These are phyloP conservation scores for Nasonia giraulti DNA, from an alignment of 1,140 invertebrate species.

Conservation along the genomic window DNA sequence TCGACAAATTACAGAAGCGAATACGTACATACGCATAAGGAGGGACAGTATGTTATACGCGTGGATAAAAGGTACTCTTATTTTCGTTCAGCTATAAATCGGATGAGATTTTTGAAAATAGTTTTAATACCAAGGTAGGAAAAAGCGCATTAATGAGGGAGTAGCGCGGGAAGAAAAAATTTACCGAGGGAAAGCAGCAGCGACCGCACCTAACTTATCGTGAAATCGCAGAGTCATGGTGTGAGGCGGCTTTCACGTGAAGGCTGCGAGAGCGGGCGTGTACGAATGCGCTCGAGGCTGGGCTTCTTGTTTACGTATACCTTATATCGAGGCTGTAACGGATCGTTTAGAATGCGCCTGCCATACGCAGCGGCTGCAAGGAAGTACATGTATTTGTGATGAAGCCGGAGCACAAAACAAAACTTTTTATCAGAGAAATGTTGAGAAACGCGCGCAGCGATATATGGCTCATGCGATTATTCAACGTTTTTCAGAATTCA, in stretches of 20 bases:
- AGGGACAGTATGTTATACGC: too few relatives aligned
- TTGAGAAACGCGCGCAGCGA: too few relatives aligned
- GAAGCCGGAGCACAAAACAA: neutral
- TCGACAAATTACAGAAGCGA: neutral
- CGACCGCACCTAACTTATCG: conserved; percentile 21
- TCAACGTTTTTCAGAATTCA: too few relatives aligned
- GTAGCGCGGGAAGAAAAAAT: neutral
- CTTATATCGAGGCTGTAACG: neutral
- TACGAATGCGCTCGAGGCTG: neutral
- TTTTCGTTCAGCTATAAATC: too few relatives aligned
- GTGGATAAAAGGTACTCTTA: too few relatives aligned
- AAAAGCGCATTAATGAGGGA: neutral
- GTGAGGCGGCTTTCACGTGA: neutral
- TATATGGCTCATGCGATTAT: too few relatives aligned
- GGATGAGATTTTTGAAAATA: neutral
- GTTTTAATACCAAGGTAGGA: neutral
- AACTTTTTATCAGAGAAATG: too few relatives aligned
- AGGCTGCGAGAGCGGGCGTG: neutral
- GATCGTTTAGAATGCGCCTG: neutral
- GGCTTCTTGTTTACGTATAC: neutral
- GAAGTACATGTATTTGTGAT: neutral
- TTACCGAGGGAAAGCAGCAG: neutral
- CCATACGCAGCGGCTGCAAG: neutral
- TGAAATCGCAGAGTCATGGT: conserved; percentile 15
- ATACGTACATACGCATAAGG: neutral